These are phyloP conservation scores for Indicator indicator DNA, from an alignment of 2,113 vertebrate genomes.

Conservation along the genomic window DNA sequence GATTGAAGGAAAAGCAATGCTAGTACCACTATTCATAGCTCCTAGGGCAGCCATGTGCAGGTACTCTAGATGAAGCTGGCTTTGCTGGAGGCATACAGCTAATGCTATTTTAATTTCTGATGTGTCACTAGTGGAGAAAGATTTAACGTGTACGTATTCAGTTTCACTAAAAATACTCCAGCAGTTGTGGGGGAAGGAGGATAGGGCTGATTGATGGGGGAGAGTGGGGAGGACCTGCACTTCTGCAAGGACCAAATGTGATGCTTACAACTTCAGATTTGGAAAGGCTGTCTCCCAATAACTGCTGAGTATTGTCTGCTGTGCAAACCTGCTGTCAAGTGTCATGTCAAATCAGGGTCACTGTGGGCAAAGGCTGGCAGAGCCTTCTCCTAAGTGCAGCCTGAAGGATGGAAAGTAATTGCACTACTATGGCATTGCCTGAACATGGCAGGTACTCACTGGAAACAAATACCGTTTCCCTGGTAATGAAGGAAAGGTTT, in stretches of 20 bases:
- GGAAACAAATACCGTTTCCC: neutral
- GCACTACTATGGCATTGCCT: neutral
- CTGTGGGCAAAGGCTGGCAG: neutral
- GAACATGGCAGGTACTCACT: neutral
- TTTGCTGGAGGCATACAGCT: constrained; percentile 38
- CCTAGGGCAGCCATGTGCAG: neutral
- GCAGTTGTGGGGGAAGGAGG: neutral
- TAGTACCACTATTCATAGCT: neutral
- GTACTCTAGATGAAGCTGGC: neutral
- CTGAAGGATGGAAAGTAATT: neutral
- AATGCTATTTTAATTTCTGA: constrained; percentile 46
- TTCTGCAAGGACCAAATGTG: neutral
- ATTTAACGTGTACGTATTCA: constrained; percentile 42
- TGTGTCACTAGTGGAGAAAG: constrained; percentile 18
- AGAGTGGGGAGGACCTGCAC: neutral
- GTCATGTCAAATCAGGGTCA: neutral
- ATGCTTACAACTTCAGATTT: neutral
- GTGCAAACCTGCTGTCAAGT: constrained; percentile 34
- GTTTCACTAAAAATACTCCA: constrained; percentile 45
- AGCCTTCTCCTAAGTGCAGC: neutral
- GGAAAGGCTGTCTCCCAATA: neutral
- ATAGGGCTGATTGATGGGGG: neutral
- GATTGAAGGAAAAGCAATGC: neutral
- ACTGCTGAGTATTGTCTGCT: neutral
- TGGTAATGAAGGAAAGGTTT: neutral